Evolutionary conservation across 2,113 vertebrate species (phyloP).

Genomic region (Archilochus colubris): DNA sequence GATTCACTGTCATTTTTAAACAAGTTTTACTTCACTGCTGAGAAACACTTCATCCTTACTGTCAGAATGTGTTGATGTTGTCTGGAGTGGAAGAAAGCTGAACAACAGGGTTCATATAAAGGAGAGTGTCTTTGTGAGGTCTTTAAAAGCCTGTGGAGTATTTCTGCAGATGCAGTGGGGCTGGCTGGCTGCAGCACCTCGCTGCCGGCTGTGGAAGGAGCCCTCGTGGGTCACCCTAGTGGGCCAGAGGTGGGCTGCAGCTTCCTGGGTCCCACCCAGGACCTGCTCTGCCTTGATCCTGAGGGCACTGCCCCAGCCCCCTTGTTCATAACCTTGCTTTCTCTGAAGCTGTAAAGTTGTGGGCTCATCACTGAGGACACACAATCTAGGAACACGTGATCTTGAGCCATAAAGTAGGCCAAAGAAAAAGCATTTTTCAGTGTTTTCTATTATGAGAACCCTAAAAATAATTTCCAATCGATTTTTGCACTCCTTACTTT

Average conservation of each 20-base stretch:
- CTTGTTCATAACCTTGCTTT: neutral
- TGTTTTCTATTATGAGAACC: neutral
- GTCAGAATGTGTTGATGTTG: fast-evolving
- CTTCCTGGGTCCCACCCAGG: no score
- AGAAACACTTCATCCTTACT: neutral
- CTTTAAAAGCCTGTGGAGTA: fast-evolving
- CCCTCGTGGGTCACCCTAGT: neutral
- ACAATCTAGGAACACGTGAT: neutral
- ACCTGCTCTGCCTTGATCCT: no score
- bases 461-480: neutral
- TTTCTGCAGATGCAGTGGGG: neutral
- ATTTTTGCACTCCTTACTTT: neutral
- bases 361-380: fast-evolving
- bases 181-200: neutral
- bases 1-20: neutral
- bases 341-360: fast-evolving
- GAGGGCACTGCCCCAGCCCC: fast-evolving
- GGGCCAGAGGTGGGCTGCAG: no score
- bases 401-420: fast-evolving
- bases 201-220: neutral
- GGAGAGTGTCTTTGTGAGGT: fast-evolving
- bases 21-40: neutral
- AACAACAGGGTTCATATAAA: fast-evolving
- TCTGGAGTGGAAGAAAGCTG: neutral
- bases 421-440: neutral